These are phyloP conservation scores for Zosterops lateralis DNA, from an alignment of 2,113 vertebrate genomes.

Conservation along the genomic window DNA sequence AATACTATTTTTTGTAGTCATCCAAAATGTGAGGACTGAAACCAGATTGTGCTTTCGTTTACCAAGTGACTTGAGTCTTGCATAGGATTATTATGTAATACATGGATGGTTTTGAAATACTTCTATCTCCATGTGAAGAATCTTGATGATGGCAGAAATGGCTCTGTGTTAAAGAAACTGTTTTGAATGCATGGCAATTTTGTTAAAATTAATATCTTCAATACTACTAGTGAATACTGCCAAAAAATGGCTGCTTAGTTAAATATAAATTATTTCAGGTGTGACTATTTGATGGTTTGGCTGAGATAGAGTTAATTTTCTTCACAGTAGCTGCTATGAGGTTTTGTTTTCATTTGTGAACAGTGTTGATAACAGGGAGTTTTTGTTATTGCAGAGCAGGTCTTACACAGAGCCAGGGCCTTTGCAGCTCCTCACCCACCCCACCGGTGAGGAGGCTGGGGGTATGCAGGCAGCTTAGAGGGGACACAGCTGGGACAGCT, in stretches of 20 bases:
- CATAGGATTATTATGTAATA: neutral
- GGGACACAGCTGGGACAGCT: neutral
- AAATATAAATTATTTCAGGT: neutral
- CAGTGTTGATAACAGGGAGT: neutral
- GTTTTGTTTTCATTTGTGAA: neutral
- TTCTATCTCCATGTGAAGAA: neutral
- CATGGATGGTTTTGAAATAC: neutral
- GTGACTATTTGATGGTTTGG: neutral
- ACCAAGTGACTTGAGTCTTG: neutral
- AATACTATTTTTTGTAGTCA: neutral
- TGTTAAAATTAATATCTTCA: neutral
- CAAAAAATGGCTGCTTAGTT: neutral
- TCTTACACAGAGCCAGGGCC: neutral
- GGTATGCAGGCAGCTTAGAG: neutral
- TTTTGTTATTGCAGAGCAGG: neutral
- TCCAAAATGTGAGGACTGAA: neutral
- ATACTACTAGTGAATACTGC: neutral
- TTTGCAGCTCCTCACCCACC: neutral
- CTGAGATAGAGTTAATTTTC: neutral
- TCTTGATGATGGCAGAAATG: neutral
- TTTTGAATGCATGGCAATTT: neutral
- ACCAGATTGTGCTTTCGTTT: neutral
- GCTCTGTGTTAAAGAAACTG: neutral
- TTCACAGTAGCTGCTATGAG: neutral
- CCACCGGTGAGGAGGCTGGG: neutral